Base-by-base conservation (phyloP, 2,888 invertebrate species). In the Synanthedon myopaeformis region DNA sequence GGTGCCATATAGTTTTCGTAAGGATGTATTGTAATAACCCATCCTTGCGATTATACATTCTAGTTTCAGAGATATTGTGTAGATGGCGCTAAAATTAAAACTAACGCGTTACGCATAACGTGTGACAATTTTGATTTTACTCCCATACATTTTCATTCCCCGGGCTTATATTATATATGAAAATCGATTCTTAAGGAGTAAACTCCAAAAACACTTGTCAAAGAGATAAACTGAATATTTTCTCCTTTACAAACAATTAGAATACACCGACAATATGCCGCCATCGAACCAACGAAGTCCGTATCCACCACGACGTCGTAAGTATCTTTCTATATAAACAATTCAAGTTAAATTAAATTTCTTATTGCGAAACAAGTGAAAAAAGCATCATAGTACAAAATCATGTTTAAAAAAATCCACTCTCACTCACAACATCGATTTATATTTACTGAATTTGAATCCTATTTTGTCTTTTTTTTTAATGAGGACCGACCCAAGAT, bases 251-350 rank as follows among this genome's bases (percentile, higher is more conserved):
- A 35, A 35, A 35, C 35, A 10, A 35, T 19, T 64, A 95, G 95
- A 95, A 90, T 94, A 94, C 82, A 94, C 94, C 68, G 95, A 96
- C 88, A 95, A 93, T 83, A 89, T 95, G 82, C 94, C 94, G 63
- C 91, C 94, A 71, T 92, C 94, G 64, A 94, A 91, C 74, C 94
- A 94, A 84, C 92, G 95, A 76, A 95, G 95, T 80, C 95, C 95
- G 55, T 95, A 95, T 81, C 94, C 93, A 64, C 89, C 92, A 62
- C 90, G 95, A 82, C 91, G 94, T 90, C 92, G 95, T 96, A 90
- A 94, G 94, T 92, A 64, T 59, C 53, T 35, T 35, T 35, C 35
- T 35, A 35, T 10, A 35, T 35, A 35, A 35, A 49, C 23, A 49
- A 49, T 45, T 14, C 45, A 45, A 45, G 13, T 45, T 52, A 19